Evolutionary conservation across 2,888 invertebrate genomes (phyloP), one percentile per base, ranked within the genome.

Genomic region (Drosophila atroscutellata): DNA sequence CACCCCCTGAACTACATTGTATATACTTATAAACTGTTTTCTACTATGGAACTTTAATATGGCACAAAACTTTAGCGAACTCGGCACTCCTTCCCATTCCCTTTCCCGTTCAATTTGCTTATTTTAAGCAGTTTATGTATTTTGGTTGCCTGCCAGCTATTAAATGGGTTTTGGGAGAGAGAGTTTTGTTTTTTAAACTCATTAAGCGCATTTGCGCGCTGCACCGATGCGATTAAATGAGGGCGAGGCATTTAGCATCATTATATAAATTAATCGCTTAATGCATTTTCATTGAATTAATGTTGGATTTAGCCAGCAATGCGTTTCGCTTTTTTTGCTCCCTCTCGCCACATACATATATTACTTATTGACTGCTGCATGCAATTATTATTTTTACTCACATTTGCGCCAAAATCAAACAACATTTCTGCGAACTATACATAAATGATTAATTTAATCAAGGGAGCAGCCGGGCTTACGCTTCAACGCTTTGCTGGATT

Each of bases 371-470:
- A 32, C 36, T 5, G 18, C 3, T 37, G 13, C 8, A 37, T 47
- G 34, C n/a, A 50, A 24, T 55, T 32, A 54, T 63, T 26, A 30
- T 50, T 66, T 37, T 39, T 20, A 50, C 60, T 50, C n/a, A 50
- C 60, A 64, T 37, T 47, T 34, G 49, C 13, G 32, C 13, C 72
- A 71, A 75, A 83, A 77, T 85, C 79, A 85, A 87, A 77, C 66
- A 81, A 55, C 68, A 8, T 45, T 45, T 45, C 45, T 73, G 47
- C 56, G 64, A 50, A 56, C 24, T 49, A 30, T 13, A 20, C 13
- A 55, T 70, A 68, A 81, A 73, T 83, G 83, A 83, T 88, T 83
- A 83, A 88, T 85, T 81, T 88, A 88, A 86, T 81, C 75, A 83
- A 70, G 67, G 65, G 62, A 57, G 50, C 18, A 49, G 18, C 71